Evolutionary conservation across 1,140 invertebrate species (phyloP).

Genomic region (Tribolium castaneum): DNA sequence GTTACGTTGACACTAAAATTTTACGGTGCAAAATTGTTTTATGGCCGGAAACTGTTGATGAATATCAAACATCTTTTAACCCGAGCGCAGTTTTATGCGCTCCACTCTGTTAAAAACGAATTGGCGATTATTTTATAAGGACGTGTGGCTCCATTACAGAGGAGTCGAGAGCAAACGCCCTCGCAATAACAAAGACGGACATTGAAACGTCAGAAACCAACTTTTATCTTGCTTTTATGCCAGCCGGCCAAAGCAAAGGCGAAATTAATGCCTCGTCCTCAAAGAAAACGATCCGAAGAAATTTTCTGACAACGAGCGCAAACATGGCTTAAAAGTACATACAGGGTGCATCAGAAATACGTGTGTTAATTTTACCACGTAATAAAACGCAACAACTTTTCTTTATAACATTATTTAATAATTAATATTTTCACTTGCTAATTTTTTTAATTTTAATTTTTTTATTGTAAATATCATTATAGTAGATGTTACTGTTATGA

Average conservation of each 20-base stretch:
- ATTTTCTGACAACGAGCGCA: no score
- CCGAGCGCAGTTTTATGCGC: background rate
- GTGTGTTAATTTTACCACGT: no score
- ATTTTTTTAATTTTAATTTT: no score
- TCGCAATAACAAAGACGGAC: slow-evolving; percentile 33
- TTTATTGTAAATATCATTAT: no score
- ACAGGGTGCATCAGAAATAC: no score
- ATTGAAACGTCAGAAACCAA: slow-evolving; percentile 32
- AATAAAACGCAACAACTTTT: no score
- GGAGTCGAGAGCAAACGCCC: slow-evolving; percentile 7
- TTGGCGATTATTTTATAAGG: slow-evolving; percentile 29
- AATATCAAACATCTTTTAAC: slow-evolving; percentile 12
- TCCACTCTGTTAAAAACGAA: slow-evolving; percentile 6
- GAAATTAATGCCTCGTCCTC: slow-evolving; percentile 5
- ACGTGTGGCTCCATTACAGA: slow-evolving; percentile 11
- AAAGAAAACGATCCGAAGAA: slow-evolving; percentile 11
- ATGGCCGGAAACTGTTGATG: slow-evolving; percentile 15
- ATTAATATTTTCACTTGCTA: no score
- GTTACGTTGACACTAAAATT: slow-evolving; percentile 22
- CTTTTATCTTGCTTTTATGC: slow-evolving; percentile 32
- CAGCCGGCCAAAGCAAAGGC: slow-evolving; percentile 12
- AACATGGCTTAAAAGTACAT: no score
- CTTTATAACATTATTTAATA: no score
- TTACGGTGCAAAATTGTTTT: slow-evolving; percentile 28
- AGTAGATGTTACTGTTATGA: no score